Evolutionary conservation across 2,888 invertebrate species (phyloP).

Genomic region (Thyatira batis): DNA sequence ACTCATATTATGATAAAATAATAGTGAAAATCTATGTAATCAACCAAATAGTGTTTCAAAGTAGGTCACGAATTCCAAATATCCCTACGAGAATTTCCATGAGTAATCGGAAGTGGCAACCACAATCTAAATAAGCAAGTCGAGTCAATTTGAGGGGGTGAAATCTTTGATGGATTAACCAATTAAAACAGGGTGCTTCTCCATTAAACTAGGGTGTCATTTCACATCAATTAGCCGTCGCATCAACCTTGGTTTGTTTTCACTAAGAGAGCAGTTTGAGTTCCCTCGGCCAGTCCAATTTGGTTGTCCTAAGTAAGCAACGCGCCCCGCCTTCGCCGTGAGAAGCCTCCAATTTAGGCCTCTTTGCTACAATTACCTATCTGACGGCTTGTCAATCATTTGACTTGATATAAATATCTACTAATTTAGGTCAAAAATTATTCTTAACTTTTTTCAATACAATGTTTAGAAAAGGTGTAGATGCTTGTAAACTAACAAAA

Average conservation of each 20-base stretch:
- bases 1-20: too few species aligned
- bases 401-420: too few species aligned
- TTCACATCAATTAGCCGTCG: conserved; percentile 14
- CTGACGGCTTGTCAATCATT: conserved; percentile 38
- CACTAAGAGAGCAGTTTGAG: conserved; percentile 28
- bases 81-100: too few species aligned
- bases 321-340: conserved; percentile 3
- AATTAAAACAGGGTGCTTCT: not conserved
- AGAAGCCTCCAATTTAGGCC: conserved; percentile 1
- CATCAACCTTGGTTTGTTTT: conserved; percentile 21
- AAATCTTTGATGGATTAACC: not conserved
- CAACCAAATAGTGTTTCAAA: too few species aligned
- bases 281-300: conserved; percentile 14
- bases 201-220: conserved; percentile 2
- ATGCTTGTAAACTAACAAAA: too few species aligned
- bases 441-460: too few species aligned
- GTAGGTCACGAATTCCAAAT: too few species aligned
- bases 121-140: not conserved
- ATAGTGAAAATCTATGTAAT: too few species aligned
- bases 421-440: too few species aligned
- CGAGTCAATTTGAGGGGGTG: not conserved
- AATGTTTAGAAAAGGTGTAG: too few species aligned
- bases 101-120: not conserved
- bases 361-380: conserved; percentile 25
- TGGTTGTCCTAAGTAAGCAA: conserved; percentile 41